Evolutionary conservation across 2,888 invertebrate species (phyloP), one percentile per base, ranked within the genome.

Genomic region (Drosophila flavopinicola): DNA sequence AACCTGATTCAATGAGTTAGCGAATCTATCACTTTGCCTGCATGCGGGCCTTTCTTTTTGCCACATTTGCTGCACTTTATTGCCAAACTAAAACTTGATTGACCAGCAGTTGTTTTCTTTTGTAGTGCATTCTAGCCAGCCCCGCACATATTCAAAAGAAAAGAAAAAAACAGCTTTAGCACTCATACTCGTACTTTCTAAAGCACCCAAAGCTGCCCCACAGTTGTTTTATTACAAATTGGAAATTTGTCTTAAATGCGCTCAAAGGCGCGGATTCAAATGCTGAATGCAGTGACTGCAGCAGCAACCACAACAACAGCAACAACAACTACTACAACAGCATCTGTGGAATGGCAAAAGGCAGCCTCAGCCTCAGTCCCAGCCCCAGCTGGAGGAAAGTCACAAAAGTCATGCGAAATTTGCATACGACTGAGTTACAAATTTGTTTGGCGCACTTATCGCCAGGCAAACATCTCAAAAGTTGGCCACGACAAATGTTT

Each of bases 1-100:
- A 84, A 84, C 84, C 79, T 84, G 80, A 79, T 79, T 79, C 69
- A 72, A 65, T 77, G 71, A 71, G 84, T 52, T 69, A 38, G 75
- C 54, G 64, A 80, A 78, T 79, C 79, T 84, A 84, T 79, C 78
- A 80, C 59, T 45, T 61, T 42, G 49, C 56, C 56, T 35, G 42
- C 41, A 67, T 63, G 64, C 71, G 53, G 63, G 67, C 64, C 72
- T 75, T 71, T 75, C 75, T 71, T 71, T 75, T 75, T 56, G 59
- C 63, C 49, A 45, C 66, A 63, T 56, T 58, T 52, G 27, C 35
- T 48, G 52, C 69, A 64, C 63, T 69, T 69, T 70, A 54, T 42
- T 56, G 52, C 56, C 56, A 39, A 44, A 25, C 54, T 37, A 37
- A 66, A 73, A 73, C 74, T 73, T 66, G 73, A 74, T 69, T 74